Conservation (phyloP, 1,140 invertebrate species). For the Bombus affinis region DNA sequence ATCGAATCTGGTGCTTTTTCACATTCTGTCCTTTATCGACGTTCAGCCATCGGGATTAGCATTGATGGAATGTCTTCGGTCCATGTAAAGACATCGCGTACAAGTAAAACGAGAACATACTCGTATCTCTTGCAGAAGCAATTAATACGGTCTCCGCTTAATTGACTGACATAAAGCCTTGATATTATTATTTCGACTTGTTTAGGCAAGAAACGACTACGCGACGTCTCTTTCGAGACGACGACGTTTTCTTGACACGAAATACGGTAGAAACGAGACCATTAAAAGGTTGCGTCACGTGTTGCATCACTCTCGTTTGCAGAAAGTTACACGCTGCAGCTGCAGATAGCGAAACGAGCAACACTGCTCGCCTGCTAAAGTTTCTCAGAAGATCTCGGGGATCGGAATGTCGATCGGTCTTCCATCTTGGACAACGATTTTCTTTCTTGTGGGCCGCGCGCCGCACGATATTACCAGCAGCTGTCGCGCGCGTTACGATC, state of each 20-base stretch:
- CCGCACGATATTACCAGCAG: constrained; percentile 31
- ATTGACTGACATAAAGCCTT: neutral
- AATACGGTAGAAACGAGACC: neutral
- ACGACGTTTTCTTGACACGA: neutral
- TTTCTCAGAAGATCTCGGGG: constrained; percentile 48
- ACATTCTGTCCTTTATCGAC: neutral
- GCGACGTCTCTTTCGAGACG: neutral
- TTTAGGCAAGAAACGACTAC: neutral
- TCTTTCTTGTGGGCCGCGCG: constrained; percentile 21
- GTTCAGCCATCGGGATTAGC: neutral
- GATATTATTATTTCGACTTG: constrained; percentile 1
- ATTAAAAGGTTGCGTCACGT: constrained; percentile 26
- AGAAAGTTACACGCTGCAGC: neutral
- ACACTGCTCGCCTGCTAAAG: neutral
- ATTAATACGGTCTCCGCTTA: neutral
- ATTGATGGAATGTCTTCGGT: neutral
- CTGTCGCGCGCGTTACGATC: constrained; percentile 26
- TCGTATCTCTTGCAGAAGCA: neutral
- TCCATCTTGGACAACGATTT: constrained; percentile 33
- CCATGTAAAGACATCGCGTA: neutral
- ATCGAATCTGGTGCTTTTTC: neutral
- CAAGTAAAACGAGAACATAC: neutral
- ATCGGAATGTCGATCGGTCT: constrained; percentile 52
- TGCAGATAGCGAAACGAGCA: neutral
- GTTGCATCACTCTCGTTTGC: neutral